Evolutionary conservation across 2,797 vertebrate genomes (phyloP).

Genomic region (Pseudomugil tenellus): DNA sequence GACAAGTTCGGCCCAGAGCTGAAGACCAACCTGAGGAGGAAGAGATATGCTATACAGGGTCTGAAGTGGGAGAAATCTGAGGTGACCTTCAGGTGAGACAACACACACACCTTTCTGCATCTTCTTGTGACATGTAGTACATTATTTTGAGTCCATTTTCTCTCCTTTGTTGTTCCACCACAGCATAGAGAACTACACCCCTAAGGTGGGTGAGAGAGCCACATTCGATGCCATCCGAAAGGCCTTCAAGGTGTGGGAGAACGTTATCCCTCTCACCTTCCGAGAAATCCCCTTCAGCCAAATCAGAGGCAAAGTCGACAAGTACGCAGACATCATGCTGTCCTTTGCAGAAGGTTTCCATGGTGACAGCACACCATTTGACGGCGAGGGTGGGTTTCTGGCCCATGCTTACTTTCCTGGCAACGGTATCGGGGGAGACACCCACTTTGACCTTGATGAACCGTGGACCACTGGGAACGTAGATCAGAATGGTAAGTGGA

Average conservation of each 20-base stretch:
- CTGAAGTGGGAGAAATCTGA: conserved; percentile 91
- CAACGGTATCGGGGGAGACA: conserved; percentile 91
- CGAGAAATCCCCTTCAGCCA: conserved; percentile 88
- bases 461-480: conserved; percentile 89
- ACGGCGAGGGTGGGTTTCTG: conserved; percentile 92
- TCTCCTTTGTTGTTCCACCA: not conserved
- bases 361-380: conserved; percentile 93
- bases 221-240: conserved; percentile 88
- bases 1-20: conserved; percentile 91
- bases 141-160: not conserved
- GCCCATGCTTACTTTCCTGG: conserved; percentile 95
- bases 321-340: conserved; percentile 94
- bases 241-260: conserved; percentile 90
- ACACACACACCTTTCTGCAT: not conserved
- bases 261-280: conserved; percentile 86
- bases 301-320: conserved; percentile 84
- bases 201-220: conserved; percentile 88
- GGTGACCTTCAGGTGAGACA: conserved; percentile 89
- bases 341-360: conserved; percentile 93
- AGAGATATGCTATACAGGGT: conserved; percentile 91
- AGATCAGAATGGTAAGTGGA: conserved; percentile 86
- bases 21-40: conserved; percentile 91
- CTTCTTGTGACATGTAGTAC: not conserved
- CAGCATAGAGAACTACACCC: conserved; percentile 95
- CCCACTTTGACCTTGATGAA: conserved; percentile 92